These are phyloP conservation scores for Caenorhabditis sp. DNA, from an alignment of 2,888 invertebrate genomes.

Conservation along the genomic window DNA sequence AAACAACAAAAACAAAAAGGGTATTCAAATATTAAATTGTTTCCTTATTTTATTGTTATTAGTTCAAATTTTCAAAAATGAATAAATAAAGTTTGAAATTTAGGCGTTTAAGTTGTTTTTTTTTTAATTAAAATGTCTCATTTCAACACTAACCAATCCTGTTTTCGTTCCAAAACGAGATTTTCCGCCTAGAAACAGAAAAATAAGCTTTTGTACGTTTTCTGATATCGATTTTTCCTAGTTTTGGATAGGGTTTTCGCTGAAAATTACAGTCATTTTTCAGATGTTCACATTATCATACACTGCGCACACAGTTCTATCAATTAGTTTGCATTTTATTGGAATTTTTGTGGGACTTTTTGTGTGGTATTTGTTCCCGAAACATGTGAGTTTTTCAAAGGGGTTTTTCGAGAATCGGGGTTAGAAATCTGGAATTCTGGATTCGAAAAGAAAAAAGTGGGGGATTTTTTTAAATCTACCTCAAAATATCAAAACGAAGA, in stretches of 20 bases:
- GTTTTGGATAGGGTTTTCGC: background rate
- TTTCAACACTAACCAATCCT: no score
- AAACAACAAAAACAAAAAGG: no score
- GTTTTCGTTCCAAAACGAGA: no score
- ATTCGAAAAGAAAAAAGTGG: no score
- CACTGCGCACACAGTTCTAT: constrained; percentile 56
- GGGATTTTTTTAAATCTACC: no score
- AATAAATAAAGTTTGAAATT: no score
- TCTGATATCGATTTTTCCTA: background rate
- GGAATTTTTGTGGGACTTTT: constrained; percentile 60
- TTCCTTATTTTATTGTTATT: background rate
- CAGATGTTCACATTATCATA: constrained; percentile 43
- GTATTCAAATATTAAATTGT: background rate
- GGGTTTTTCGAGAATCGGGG: background rate
- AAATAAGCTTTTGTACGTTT: constrained; percentile 6
- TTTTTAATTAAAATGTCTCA: no score
- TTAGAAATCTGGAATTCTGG: no score
- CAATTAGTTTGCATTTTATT: constrained; percentile 54
- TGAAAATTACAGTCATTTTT: no score
- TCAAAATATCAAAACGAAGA: no score
- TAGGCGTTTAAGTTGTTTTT: background rate
- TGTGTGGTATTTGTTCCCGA: constrained; percentile 67
- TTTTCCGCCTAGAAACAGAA: no score
- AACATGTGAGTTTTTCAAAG: constrained; percentile 61
- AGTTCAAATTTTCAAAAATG: background rate